Percentiles rank a stretch among this genome's conserved stretches.
Evolutionary conservation across 2,797 vertebrate species (phyloP).

Genomic region (Columba guinea): DNA sequence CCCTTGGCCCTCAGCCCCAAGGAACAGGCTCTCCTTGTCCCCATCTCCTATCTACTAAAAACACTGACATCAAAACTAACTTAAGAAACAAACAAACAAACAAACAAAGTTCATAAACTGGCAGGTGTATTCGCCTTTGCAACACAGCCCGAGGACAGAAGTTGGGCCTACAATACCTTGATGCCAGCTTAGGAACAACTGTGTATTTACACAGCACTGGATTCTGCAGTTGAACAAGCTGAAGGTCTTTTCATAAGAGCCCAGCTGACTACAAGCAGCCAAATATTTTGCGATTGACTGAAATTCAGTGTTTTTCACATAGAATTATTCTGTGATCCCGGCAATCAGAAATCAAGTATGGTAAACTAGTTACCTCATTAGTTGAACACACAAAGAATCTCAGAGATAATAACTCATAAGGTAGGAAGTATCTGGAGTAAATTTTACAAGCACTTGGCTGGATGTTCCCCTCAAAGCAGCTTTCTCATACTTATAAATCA

Average conservation of each 20-base stretch:
- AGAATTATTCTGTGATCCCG: not conserved
- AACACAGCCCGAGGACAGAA: conserved; percentile 1
- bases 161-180: not conserved
- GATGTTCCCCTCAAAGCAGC: not conserved
- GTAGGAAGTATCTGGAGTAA: not conserved
- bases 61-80: conserved; percentile 3
- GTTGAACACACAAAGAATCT: not conserved
- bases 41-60: conserved; percentile 25
- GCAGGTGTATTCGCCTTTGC: not conserved
- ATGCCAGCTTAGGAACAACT: not conserved
- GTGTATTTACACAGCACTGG: not conserved
- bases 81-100: not conserved
- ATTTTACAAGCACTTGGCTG: not conserved
- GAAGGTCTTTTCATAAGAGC: not conserved
- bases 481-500: not conserved
- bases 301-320: not conserved
- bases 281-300: not conserved
- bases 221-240: not conserved
- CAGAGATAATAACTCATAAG: not conserved
- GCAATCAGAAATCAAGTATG: not conserved
- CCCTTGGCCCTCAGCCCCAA: not conserved
- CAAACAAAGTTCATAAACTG: not conserved
- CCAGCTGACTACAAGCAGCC: not conserved
- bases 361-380: not conserved
- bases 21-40: not conserved